Percentiles rank a stretch among this genome's conserved stretches.
These are phyloP conservation scores for Tethea ocularis DNA, from an alignment of 2,888 invertebrate genomes.

Conservation along the genomic window DNA sequence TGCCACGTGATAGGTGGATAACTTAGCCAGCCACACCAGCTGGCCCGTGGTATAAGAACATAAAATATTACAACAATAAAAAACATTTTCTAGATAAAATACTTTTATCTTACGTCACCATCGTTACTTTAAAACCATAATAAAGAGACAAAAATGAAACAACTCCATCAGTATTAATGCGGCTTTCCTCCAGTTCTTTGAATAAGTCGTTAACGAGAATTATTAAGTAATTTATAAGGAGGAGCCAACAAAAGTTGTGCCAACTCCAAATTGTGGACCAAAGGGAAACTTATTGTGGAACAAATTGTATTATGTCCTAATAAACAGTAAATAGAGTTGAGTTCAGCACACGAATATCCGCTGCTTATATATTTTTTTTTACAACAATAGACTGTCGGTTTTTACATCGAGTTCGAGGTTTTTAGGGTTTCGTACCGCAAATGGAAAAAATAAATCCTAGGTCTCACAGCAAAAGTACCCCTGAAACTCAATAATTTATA, in stretches of 20 bases:
- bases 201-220: constrained; percentile 11
- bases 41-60: too few species aligned
- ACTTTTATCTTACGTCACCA: not conserved
- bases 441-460: too few species aligned
- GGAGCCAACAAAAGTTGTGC: constrained; percentile 12
- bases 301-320: constrained; percentile 12
- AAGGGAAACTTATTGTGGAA: constrained; percentile 11
- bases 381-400: too few species aligned
- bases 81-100: too few species aligned
- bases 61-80: not conserved
- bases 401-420: too few species aligned
- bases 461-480: too few species aligned
- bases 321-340: constrained; percentile 14
- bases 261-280: not conserved
- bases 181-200: constrained; percentile 2
- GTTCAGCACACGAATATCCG: too few species aligned
- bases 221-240: constrained; percentile 25
- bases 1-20: too few species aligned
- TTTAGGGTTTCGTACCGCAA: too few species aligned
- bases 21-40: too few species aligned
- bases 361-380: too few species aligned
- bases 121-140: not conserved
- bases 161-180: not conserved
- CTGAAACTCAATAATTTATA: too few species aligned
- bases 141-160: not conserved